These are phyloP conservation scores for Lepidothrix coronata DNA, from an alignment of 2,113 vertebrate genomes.

Conservation along the genomic window DNA sequence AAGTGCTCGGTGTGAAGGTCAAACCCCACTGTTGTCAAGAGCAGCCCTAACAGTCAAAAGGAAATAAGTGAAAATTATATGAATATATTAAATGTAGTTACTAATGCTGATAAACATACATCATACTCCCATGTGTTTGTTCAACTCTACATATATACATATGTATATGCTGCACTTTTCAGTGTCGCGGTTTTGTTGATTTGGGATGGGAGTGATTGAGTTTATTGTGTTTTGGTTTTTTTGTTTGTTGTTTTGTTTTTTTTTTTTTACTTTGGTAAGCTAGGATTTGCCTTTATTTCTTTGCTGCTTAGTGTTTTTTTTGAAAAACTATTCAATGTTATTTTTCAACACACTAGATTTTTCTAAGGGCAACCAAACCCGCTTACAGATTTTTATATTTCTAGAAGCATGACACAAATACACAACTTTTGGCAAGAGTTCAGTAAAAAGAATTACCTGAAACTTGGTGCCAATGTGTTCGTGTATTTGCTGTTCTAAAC, in stretches of 20 bases:
- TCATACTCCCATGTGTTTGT: not conserved
- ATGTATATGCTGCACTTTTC: not conserved
- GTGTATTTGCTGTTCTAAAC: conserved; percentile 55
- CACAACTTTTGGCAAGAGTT: conserved; percentile 35
- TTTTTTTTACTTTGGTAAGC: not conserved
- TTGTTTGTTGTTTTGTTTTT: not conserved
- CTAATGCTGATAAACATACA: not conserved
- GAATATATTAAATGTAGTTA: not conserved
- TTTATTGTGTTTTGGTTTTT: no score
- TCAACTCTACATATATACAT: not conserved
- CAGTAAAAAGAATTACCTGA: conserved; percentile 49
- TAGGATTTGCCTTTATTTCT: not conserved
- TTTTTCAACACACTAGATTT: not conserved
- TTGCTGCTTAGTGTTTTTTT: not conserved
- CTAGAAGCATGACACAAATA: not conserved
- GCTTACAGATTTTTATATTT: not conserved
- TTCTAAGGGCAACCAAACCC: not conserved
- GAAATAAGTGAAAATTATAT: not conserved
- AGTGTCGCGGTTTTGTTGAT: not conserved
- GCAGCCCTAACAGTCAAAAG: not conserved
- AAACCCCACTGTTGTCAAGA: not conserved
- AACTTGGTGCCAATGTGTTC: not conserved
- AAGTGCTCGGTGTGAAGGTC: not conserved
- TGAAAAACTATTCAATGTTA: not conserved
- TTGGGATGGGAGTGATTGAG: not conserved